These are phyloP conservation scores for Melanotus villosus DNA, from an alignment of 2,888 invertebrate species.

Conservation along the genomic window DNA sequence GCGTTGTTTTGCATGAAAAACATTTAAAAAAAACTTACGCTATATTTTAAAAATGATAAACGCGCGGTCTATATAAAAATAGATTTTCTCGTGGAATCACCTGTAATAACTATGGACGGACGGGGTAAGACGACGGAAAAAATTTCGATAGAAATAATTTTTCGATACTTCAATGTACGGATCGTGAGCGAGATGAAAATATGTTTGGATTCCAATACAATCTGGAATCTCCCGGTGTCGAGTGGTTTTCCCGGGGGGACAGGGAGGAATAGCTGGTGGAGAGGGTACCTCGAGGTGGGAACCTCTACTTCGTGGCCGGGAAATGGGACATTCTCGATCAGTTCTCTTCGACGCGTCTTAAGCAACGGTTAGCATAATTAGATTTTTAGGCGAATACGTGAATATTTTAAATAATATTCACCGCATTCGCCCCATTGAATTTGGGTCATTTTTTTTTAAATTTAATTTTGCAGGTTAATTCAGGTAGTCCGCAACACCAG, in stretches of 20 bases:
- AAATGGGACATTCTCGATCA: constrained; percentile 44
- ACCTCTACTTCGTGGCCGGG: constrained; percentile 47
- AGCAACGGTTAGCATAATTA: constrained; percentile 33
- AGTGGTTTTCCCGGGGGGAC: constrained; percentile 42
- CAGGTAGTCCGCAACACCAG: constrained; percentile 75
- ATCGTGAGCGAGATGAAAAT: constrained; percentile 14
- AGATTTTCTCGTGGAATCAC: constrained; percentile 11
- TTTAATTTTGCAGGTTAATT: constrained; percentile 75
- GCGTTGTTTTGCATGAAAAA: constrained; percentile 1
- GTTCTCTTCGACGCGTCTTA: constrained; percentile 34
- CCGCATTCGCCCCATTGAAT: background rate
- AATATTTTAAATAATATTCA: constrained; percentile 2
- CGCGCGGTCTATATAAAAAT: constrained; percentile 8
- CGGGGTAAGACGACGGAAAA: background rate
- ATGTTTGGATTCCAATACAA: constrained; percentile 13
- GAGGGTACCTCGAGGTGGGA: constrained; percentile 57
- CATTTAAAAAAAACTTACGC: background rate
- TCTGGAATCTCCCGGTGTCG: constrained; percentile 41
- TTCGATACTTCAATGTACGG: background rate
- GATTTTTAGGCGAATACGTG: constrained; percentile 14
- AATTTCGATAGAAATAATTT: constrained; percentile 7
- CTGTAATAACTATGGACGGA: constrained; percentile 18
- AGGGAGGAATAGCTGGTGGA: constrained; percentile 16
- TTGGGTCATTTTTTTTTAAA: background rate
- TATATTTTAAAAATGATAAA: constrained; percentile 8